Conservation (phyloP, 1,140 invertebrate species). For the Neodiprion lecontei region DNA sequence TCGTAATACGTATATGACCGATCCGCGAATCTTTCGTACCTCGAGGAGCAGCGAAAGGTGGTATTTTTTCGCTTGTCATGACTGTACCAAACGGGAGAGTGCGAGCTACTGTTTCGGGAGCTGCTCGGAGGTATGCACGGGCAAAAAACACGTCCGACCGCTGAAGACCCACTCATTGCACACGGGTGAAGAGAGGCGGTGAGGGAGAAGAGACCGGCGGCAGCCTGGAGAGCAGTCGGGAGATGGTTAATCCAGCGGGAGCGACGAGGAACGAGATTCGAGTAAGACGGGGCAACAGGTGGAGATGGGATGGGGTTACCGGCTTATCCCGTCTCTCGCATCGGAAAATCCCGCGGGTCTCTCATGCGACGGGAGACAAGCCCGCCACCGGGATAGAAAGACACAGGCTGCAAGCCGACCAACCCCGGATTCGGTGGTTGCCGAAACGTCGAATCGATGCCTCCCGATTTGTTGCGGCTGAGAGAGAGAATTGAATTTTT, state of each 20-base stretch:
- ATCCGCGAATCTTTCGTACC: too few relatives aligned
- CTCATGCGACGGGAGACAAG: background rate
- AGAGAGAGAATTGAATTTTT: too few relatives aligned
- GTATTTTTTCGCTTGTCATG: conserved; percentile 56
- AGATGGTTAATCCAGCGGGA: conserved; percentile 26
- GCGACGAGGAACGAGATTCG: conserved; percentile 26
- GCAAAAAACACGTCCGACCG: conserved; percentile 63
- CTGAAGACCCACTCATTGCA: conserved; percentile 40
- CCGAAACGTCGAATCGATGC: too few relatives aligned
- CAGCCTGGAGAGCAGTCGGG: conserved; percentile 20
- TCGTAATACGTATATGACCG: too few relatives aligned
- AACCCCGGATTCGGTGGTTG: too few relatives aligned
- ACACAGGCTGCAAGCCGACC: too few relatives aligned
- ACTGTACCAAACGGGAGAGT: conserved; percentile 50
- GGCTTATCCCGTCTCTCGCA: conserved; percentile 52
- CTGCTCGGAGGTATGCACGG: conserved; percentile 60
- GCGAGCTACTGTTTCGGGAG: conserved; percentile 63
- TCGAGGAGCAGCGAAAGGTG: background rate
- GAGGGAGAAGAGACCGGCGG: conserved; percentile 25
- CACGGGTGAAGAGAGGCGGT: conserved; percentile 30
- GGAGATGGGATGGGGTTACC: conserved; percentile 54
- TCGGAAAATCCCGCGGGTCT: conserved; percentile 22
- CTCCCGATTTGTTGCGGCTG: too few relatives aligned
- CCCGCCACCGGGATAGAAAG: too few relatives aligned
- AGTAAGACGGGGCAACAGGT: conserved; percentile 61